A percentile compares a stretch with the other conserved stretches of the same genome.
Conservation (phyloP, 1,140 invertebrate genomes). For the Nilaparvata lugens region DNA sequence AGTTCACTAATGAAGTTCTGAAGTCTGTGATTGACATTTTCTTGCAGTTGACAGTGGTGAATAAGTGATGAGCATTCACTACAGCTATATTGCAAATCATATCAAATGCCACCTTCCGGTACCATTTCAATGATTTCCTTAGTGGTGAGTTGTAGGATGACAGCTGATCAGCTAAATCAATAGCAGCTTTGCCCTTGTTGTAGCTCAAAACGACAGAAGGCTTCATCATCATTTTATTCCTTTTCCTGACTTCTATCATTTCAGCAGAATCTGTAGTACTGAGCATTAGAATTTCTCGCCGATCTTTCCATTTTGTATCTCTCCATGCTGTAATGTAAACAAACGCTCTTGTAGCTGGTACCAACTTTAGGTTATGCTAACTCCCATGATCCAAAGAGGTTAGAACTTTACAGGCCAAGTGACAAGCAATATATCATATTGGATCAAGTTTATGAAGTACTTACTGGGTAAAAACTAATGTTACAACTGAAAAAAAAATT, state of each 20-base stretch:
- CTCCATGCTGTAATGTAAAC: too few species aligned
- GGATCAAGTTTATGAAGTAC: not conserved
- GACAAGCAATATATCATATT: too few species aligned
- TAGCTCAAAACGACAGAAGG: slow-evolving; percentile 17
- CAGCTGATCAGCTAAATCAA: slow-evolving; percentile 36
- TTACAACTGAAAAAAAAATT: not conserved
- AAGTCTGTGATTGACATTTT: not conserved
- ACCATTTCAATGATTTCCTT: slow-evolving; percentile 34
- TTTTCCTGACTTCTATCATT: not conserved
- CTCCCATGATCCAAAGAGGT: not conserved
- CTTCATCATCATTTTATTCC: not conserved
- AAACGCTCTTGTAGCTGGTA: too few species aligned
- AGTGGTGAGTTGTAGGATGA: slow-evolving; percentile 33
- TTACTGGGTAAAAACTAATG: not conserved
- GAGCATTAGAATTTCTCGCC: not conserved
- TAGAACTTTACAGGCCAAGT: too few species aligned
- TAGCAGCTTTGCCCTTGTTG: slow-evolving; percentile 32
- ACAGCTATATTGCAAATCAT: not conserved
- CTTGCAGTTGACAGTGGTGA: slow-evolving; percentile 1
- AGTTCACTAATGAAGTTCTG: not conserved
- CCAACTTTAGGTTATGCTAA: not conserved
- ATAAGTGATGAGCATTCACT: slow-evolving; percentile 31
- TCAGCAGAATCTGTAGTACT: not conserved
- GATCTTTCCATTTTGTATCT: not conserved
- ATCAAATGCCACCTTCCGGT: slow-evolving; percentile 34